Conservation (phyloP, 1,140 invertebrate species). For the Lerema accius region DNA sequence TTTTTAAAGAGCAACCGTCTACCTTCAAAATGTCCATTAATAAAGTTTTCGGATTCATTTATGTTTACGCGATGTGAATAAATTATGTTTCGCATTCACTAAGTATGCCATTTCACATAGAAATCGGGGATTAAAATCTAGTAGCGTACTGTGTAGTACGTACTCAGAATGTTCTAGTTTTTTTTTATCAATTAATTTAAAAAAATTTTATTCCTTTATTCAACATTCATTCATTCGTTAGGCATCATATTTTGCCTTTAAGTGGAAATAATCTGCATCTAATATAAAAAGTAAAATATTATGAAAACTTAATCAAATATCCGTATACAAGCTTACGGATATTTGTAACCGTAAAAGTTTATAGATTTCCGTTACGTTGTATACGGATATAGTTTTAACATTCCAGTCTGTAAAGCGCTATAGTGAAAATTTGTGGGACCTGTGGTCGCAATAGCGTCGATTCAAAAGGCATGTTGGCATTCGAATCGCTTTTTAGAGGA, state of each 20-base stretch:
- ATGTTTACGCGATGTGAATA: slow-evolving; percentile 52
- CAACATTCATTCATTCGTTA: too few relatives aligned
- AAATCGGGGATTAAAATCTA: slow-evolving; percentile 15
- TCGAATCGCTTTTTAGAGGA: slow-evolving; percentile 18
- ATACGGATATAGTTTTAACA: too few relatives aligned
- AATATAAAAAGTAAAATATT: too few relatives aligned
- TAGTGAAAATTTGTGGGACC: not conserved
- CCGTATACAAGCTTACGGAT: too few relatives aligned
- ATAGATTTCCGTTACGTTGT: too few relatives aligned
- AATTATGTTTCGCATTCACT: slow-evolving; percentile 41
- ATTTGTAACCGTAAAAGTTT: too few relatives aligned
- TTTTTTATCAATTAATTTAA: too few relatives aligned
- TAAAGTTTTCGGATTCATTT: slow-evolving; percentile 58
- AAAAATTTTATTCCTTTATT: too few relatives aligned
- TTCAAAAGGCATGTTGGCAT: slow-evolving; percentile 1
- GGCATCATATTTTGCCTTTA: too few relatives aligned
- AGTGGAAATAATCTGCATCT: too few relatives aligned
- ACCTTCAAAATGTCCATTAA: slow-evolving; percentile 55
- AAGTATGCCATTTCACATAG: slow-evolving; percentile 12
- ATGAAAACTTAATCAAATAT: too few relatives aligned
- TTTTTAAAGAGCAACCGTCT: slow-evolving; percentile 46
- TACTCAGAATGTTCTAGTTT: not conserved
- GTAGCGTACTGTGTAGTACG: not conserved
- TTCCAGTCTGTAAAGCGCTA: too few relatives aligned
- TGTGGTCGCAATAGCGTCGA: slow-evolving; percentile 13